Evolutionary conservation across 2,888 invertebrate species (phyloP).

Genomic region (Amphipyra tragopoginis): DNA sequence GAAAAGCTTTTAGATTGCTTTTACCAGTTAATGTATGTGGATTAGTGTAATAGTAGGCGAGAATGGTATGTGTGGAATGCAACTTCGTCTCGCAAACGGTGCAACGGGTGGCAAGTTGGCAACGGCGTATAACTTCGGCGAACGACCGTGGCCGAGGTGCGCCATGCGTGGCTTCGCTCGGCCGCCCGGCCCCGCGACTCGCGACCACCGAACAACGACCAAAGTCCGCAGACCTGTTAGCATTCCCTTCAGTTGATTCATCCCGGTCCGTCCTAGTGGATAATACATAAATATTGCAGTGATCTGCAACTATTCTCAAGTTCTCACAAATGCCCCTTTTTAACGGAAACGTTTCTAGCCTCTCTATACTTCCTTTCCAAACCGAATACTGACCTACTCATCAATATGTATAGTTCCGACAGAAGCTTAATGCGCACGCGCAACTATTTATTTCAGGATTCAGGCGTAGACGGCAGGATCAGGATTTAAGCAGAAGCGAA

Average conservation of each 20-base stretch:
- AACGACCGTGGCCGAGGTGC: constrained; percentile 68
- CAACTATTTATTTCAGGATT: too few species aligned
- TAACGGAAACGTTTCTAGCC: too few species aligned
- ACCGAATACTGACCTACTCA: too few species aligned
- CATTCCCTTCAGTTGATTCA: constrained; percentile 51
- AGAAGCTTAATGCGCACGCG: too few species aligned
- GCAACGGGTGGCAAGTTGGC: constrained; percentile 39
- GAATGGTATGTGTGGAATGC: constrained; percentile 79
- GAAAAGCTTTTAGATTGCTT: constrained; percentile 47
- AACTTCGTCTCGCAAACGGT: constrained; percentile 71
- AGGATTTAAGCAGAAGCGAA: too few species aligned
- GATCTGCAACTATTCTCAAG: too few species aligned
- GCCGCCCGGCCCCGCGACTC: constrained; percentile 11
- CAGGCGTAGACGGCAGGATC: too few species aligned
- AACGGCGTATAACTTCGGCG: constrained; percentile 68
- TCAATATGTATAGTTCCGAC: too few species aligned
- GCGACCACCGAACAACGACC: constrained; percentile 5
- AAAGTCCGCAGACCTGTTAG: constrained; percentile 35
- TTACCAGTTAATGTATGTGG: constrained; percentile 43
- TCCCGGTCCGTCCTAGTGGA: constrained; percentile 5
- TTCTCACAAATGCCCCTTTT: too few species aligned
- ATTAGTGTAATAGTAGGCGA: constrained; percentile 62
- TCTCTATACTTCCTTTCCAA: too few species aligned
- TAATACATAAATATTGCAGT: constrained; percentile 6
- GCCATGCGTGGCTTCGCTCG: constrained; percentile 42